These are phyloP conservation scores for Chrysolina americana DNA, from an alignment of 2,888 invertebrate species.

Conservation along the genomic window DNA sequence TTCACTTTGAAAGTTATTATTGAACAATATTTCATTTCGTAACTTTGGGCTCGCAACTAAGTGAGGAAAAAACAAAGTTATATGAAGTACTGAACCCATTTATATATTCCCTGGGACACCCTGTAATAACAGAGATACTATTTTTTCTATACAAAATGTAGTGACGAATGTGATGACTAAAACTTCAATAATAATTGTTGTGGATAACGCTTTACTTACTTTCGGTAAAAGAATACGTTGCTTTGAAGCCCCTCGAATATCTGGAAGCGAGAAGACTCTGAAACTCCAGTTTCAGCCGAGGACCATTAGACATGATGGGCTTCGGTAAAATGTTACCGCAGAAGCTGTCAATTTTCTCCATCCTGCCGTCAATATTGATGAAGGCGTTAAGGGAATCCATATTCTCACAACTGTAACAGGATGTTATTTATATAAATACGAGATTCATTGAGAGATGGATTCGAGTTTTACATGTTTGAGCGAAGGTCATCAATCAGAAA, in stretches of 20 bases:
- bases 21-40: too few relatives aligned
- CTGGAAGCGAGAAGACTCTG: conserved; percentile 84
- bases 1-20: too few relatives aligned
- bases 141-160: too few relatives aligned
- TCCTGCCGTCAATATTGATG: conserved; percentile 85
- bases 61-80: too few relatives aligned
- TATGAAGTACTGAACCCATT: too few relatives aligned
- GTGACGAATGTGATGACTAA: too few relatives aligned
- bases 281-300: conserved; percentile 89
- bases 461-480: too few relatives aligned
- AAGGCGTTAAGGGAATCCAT: conserved; percentile 87
- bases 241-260: conserved; percentile 88
- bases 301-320: conserved; percentile 94
- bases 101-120: too few relatives aligned
- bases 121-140: too few relatives aligned
- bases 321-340: conserved; percentile 88
- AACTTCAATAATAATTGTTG: neutral
- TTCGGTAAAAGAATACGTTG: conserved; percentile 90
- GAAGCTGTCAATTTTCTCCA: conserved; percentile 89
- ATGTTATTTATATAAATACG: neutral
- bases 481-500: too few relatives aligned
- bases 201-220: conserved; percentile 77
- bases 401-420: conserved; percentile 78
- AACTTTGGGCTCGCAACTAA: too few relatives aligned
- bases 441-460: too few relatives aligned